These are phyloP conservation scores for Electrophaes corylata DNA, from an alignment of 2,888 invertebrate species.

Conservation along the genomic window DNA sequence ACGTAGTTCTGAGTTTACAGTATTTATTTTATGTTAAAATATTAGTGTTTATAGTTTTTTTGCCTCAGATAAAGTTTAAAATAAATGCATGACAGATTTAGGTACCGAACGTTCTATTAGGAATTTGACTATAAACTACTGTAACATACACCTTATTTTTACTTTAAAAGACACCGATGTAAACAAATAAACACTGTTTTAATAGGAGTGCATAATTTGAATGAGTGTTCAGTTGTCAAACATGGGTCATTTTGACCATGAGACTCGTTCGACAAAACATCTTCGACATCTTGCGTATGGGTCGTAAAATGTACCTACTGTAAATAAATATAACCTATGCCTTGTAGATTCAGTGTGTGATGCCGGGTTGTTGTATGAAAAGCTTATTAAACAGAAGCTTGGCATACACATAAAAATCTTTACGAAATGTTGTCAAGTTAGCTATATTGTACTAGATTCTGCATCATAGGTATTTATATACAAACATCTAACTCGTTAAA, in stretches of 20 bases:
- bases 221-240: no score
- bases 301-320: no score
- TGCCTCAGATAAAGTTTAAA: conserved; percentile 2
- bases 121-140: no score
- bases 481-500: conserved; percentile 6
- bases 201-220: no score
- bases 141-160: no score
- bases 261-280: no score
- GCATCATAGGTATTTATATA: conserved; percentile 8
- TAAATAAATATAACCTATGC: background rate
- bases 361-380: conserved; percentile 1
- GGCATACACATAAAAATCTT: background rate
- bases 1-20: background rate
- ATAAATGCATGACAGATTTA: conserved; percentile 5
- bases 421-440: conserved; percentile 5
- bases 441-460: conserved; percentile 10
- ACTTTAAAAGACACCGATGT: no score
- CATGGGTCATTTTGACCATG: no score
- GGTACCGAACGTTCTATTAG: background rate
- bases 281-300: no score
- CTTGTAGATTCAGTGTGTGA: background rate
- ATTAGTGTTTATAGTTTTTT: conserved; percentile 12
- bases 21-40: conserved; percentile 3
- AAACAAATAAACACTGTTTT: no score
- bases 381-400: background rate